Conservation (phyloP, 2,113 vertebrate genomes). For the Dromaius novaehollandiae region DNA sequence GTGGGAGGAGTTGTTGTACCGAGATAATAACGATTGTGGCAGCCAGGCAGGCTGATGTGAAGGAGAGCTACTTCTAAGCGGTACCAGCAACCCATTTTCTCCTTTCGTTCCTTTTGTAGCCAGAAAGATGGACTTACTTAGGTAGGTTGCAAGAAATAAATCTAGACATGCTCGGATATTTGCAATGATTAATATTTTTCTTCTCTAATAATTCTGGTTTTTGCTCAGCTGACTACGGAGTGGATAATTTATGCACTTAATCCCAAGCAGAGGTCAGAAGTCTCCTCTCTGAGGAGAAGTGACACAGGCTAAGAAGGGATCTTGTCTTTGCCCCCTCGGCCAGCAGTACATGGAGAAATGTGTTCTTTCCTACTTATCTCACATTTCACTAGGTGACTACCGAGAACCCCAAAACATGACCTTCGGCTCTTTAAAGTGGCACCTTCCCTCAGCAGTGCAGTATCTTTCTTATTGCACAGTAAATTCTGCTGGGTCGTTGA, state of each 20-base stretch:
- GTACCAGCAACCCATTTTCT: background rate
- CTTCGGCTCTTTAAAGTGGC: background rate
- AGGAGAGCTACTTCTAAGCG: background rate
- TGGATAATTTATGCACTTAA: background rate
- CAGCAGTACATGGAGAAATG: background rate
- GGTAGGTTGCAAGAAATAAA: background rate
- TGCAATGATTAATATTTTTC: background rate
- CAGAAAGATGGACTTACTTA: background rate
- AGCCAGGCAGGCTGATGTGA: background rate
- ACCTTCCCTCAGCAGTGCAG: background rate
- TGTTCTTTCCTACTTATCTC: background rate
- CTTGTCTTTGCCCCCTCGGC: no score
- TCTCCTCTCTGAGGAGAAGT: background rate
- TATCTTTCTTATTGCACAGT: background rate
- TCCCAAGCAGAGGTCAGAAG: background rate
- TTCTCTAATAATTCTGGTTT: background rate
- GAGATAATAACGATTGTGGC: background rate
- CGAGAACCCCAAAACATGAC: background rate
- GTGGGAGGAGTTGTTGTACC: background rate
- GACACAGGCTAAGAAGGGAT: background rate
- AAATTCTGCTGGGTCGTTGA: background rate
- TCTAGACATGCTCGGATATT: background rate
- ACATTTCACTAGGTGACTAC: background rate
- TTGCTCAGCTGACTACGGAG: background rate
- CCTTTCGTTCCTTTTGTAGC: background rate